Evolutionary conservation across 35 echinoderm and acorn worm species (phyloP).

Genomic region (Ophioderma brevispina): DNA sequence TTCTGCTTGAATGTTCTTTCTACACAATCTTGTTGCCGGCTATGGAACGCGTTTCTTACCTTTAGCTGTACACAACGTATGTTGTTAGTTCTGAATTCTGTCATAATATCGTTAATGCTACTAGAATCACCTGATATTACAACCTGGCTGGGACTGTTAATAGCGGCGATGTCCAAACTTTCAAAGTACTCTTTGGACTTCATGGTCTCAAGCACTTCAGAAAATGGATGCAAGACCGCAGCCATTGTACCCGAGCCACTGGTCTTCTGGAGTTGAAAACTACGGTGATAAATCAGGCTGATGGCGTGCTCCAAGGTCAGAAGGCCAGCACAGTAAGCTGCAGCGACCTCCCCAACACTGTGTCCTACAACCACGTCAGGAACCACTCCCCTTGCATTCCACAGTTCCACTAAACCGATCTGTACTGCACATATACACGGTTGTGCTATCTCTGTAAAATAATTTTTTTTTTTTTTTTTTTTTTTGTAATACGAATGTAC

Average conservation of each 20-base stretch:
- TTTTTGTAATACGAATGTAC: too few relatives aligned
- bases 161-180: slow-evolving; percentile 60
- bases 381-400: slow-evolving; percentile 10
- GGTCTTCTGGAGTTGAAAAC: slow-evolving; percentile 31
- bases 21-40: slow-evolving; percentile 42
- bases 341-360: slow-evolving; percentile 76
- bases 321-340: slow-evolving; percentile 58
- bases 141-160: slow-evolving; percentile 50
- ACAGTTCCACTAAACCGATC: slow-evolving; percentile 50
- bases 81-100: slow-evolving; percentile 6
- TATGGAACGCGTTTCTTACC: slow-evolving; percentile 65
- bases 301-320: slow-evolving; percentile 42
- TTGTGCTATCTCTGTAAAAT: slow-evolving; percentile 75
- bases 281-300: slow-evolving; percentile 55
- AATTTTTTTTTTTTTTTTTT: too few relatives aligned
- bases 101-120: neutral
- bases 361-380: slow-evolving; percentile 67
- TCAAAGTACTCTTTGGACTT: neutral
- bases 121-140: slow-evolving; percentile 38
- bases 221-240: slow-evolving; percentile 23
- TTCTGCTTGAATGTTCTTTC: slow-evolving; percentile 20
- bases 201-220: neutral
- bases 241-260: slow-evolving; percentile 68
- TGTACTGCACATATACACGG: slow-evolving; percentile 54
- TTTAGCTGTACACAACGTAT: slow-evolving; percentile 27